These are phyloP conservation scores for Spodoptera frugiperda DNA, from an alignment of 1,140 invertebrate species.

Conservation along the genomic window DNA sequence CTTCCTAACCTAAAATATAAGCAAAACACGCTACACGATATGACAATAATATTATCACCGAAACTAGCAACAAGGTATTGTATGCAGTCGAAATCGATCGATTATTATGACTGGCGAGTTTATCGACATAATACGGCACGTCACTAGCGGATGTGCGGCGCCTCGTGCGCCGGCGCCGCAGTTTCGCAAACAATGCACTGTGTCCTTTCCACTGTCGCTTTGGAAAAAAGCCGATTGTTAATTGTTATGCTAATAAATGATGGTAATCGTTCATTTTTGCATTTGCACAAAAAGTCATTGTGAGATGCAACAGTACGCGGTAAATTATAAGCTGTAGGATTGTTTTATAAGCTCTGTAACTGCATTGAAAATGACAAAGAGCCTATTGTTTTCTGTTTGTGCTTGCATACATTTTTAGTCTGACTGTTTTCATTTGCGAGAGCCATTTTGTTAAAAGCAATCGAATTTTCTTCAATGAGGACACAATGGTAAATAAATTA, in stretches of 20 bases:
- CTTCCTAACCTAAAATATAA: constrained; percentile 15
- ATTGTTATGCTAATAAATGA: constrained; percentile 79
- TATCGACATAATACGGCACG: constrained; percentile 58
- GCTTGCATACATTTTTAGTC: background rate
- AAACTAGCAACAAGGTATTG: constrained; percentile 53
- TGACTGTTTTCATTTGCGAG: background rate
- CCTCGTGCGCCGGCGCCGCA: constrained; percentile 67
- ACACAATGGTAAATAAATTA: no score
- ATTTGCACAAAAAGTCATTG: constrained; percentile 36
- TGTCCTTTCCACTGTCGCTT: constrained; percentile 69
- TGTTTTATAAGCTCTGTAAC: constrained; percentile 20
- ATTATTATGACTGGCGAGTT: constrained; percentile 58
- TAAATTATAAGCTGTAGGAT: constrained; percentile 7
- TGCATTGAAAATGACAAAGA: constrained; percentile 25
- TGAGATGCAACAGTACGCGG: constrained; percentile 12
- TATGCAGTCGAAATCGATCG: constrained; percentile 57
- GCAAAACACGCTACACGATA: constrained; percentile 19
- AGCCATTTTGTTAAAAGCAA: background rate
- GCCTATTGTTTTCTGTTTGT: constrained; percentile 19
- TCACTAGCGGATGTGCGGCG: constrained; percentile 80
- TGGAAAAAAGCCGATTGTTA: constrained; percentile 75
- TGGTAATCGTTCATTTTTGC: constrained; percentile 64
- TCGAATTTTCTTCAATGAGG: background rate
- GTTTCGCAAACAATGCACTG: constrained; percentile 77
- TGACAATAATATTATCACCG: constrained; percentile 42